phyloP scores from a whole-genome alignment of 2,888 invertebrate species.

The Chrysina gloriosa region DNA sequence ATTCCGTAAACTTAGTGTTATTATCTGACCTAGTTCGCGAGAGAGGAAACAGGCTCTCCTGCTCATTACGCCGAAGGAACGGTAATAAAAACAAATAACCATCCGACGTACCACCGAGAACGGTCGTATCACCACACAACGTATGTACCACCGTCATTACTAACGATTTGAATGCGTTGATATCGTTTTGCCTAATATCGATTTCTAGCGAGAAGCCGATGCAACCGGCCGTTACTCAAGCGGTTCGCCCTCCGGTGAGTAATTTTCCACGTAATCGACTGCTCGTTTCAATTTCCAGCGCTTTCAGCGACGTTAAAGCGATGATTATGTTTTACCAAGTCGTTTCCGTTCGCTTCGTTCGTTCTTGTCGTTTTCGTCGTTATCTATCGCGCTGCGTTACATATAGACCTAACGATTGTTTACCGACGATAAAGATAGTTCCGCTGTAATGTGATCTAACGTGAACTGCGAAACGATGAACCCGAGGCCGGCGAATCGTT shows the following conservation, averaged over 20 bases:
- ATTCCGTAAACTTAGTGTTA: constrained; percentile 24
- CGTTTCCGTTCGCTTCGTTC: constrained; percentile 21
- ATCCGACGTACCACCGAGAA: background rate
- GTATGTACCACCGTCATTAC: constrained; percentile 14
- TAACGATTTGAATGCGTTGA: constrained; percentile 7
- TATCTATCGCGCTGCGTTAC: constrained; percentile 9
- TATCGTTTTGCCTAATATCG: constrained; percentile 20
- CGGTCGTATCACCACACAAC: background rate
- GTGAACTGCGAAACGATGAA: background rate
- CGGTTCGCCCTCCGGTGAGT: constrained; percentile 26
- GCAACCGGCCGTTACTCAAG: constrained; percentile 24
- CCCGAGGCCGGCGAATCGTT: background rate
- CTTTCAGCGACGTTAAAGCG: constrained; percentile 27
- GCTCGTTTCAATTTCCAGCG: constrained; percentile 38
- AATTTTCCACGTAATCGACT: constrained; percentile 36
- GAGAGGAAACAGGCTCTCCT: background rate
- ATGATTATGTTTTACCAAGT: constrained; percentile 28
- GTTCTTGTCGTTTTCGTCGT: constrained; percentile 17
- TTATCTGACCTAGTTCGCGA: constrained; percentile 36
- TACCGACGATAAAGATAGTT: background rate
- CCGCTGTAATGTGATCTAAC: background rate
- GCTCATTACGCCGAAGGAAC: constrained; percentile 7
- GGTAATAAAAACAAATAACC: constrained; percentile 22
- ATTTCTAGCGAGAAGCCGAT: constrained; percentile 26
- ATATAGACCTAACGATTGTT: constrained; percentile 7